phyloP scores from a whole-genome alignment of 35 echinoderm and acorn worm species.

The Apostichopus japonicus region DNA sequence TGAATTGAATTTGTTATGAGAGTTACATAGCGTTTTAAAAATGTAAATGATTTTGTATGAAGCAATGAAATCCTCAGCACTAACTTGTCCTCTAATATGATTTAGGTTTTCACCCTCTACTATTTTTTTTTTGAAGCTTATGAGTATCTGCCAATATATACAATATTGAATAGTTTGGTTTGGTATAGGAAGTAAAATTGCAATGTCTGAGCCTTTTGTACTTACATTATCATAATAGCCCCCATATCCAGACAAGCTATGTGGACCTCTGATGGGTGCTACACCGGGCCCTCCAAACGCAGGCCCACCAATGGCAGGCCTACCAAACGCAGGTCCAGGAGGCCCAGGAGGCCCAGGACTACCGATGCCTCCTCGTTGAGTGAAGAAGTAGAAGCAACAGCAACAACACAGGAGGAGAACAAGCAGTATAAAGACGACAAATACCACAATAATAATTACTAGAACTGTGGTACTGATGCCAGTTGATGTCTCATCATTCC shows the following conservation, averaged over 20 bases:
- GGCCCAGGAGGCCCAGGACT: not conserved
- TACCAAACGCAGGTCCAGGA: not conserved
- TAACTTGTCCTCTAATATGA: too few species aligned
- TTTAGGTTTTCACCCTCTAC: too few species aligned
- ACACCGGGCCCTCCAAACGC: not conserved
- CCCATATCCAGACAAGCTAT: not conserved
- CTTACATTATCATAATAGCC: constrained; percentile 7
- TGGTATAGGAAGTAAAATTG: too few species aligned
- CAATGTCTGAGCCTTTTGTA: not conserved
- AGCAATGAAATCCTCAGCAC: too few species aligned
- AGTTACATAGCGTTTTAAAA: too few species aligned
- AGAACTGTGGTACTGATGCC: too few species aligned
- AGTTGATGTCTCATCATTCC: too few species aligned
- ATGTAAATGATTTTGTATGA: too few species aligned
- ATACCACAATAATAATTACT: not conserved
- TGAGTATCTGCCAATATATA: too few species aligned
- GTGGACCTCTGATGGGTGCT: constrained; percentile 5
- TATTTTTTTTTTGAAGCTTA: too few species aligned
- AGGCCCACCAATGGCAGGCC: not conserved
- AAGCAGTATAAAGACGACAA: not conserved
- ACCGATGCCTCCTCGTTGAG: not conserved
- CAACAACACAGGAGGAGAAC: not conserved
- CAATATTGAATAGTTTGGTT: too few species aligned
- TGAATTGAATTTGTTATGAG: too few species aligned
- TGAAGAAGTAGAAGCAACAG: not conserved